Percentiles rank a stretch among this genome's conserved stretches.
phyloP scores from a whole-genome alignment of 1,140 invertebrate species.

The Heliconius melpomene region DNA sequence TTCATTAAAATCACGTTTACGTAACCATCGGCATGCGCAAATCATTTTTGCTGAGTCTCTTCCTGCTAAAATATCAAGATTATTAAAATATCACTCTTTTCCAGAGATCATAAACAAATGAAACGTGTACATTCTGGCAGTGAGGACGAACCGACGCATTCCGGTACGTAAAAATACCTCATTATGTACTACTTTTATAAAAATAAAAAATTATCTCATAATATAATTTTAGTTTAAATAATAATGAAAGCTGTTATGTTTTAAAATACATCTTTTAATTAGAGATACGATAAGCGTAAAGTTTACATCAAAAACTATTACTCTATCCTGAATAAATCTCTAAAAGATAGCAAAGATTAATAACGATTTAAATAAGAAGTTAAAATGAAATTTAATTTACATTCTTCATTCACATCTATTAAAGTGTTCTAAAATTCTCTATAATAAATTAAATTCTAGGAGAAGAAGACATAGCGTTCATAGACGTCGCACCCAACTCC shows the following conservation, averaged over 20 bases:
- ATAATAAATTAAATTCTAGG: conserved; percentile 75
- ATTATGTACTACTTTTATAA: not conserved
- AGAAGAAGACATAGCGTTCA: conserved; percentile 91
- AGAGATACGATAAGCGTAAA: no score
- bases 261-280: no score
- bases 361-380: no score
- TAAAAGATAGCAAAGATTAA: no score
- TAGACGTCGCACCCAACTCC: conserved; percentile 89
- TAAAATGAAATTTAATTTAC: no score
- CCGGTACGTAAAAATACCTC: conserved; percentile 77
- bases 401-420: no score
- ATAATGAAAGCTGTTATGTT: no score
- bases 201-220: not conserved
- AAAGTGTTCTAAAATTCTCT: not conserved
- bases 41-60: conserved; percentile 44
- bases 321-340: not conserved
- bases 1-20: not conserved
- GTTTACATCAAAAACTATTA: not conserved
- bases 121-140: conserved; percentile 88
- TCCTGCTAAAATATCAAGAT: conserved; percentile 30
- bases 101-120: conserved; percentile 90
- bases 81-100: conserved; percentile 53
- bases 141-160: conserved; percentile 87
- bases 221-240: no score
- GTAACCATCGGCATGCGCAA: conserved; percentile 48